Percentiles rank a stretch among this genome's conserved stretches.
These are phyloP conservation scores for Apodemus sylvaticus DNA, from an alignment of 2,113 vertebrate genomes.

Conservation along the genomic window DNA sequence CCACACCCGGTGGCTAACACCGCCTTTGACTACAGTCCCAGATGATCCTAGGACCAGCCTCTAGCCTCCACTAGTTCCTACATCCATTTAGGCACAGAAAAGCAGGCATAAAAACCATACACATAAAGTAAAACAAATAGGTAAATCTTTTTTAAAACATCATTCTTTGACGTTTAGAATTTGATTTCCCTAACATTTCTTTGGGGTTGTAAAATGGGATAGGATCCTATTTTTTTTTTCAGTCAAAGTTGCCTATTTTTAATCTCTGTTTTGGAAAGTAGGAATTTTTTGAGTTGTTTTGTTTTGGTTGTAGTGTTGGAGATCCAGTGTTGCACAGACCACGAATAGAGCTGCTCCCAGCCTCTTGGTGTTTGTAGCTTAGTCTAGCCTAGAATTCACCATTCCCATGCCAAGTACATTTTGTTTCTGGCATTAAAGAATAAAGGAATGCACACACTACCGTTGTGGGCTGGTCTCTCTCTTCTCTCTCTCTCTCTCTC, in stretches of 20 bases:
- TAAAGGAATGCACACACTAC: not conserved
- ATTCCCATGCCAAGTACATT: not conserved
- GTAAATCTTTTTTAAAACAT: too few species aligned
- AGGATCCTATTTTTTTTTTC: too few species aligned
- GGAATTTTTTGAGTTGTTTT: not conserved
- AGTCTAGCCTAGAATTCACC: not conserved
- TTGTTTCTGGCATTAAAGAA: not conserved
- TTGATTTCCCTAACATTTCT: not conserved
- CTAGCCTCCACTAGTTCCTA: too few species aligned
- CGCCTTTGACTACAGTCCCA: too few species aligned
- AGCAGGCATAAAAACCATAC: too few species aligned
- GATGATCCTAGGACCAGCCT: too few species aligned
- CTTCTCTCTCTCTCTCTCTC: too few species aligned
- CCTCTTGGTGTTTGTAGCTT: not conserved
- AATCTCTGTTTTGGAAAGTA: not conserved
- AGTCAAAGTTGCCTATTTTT: too few species aligned
- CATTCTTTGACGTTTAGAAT: not conserved
- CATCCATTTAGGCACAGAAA: too few species aligned
- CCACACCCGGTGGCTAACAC: too few species aligned
- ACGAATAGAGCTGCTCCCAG: not conserved
- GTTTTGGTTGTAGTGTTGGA: not conserved
- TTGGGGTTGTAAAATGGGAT: too few species aligned
- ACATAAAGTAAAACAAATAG: too few species aligned
- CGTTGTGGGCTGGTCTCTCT: not conserved
- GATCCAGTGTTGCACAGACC: not conserved